Evolutionary conservation across 1,140 invertebrate species (phyloP), one percentile per base, ranked within the genome.

Genomic region (Neoseiulus cucumeris): DNA sequence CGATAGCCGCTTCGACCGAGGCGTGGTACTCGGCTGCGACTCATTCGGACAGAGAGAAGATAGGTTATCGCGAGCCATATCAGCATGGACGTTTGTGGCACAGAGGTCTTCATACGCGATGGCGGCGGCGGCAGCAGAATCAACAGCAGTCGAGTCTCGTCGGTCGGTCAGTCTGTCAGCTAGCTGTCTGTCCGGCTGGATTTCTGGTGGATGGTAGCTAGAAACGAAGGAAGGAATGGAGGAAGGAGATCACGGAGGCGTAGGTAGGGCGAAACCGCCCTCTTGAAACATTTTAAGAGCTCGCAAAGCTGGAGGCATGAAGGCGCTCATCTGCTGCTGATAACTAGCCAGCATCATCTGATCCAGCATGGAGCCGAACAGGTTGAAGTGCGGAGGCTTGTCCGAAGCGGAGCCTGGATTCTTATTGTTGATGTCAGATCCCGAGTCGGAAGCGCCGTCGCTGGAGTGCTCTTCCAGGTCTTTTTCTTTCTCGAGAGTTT

Each of bases 331-430:
- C 9, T 59, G 51, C 33, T 59, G 51, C 33, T 59, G 51, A 59
- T 59, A 59, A 25, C 51, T 59, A 2, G 51, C 51, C 25, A 59
- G 51, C 51, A 59, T 59, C 51, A 59, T 59, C 22, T 59, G 51
- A 9, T 59, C 51, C 17, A 59, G 51, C 51, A 59, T 59, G 33
- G 25, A 29, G 17, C 51, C 22, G 33, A 59, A 59, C 14, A 59
- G 51, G 22, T 59, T 59, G 51, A 59, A 59, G 14, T 59, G 51
- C 4, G 51, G 51, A 17, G 25, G 25, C 22, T 33, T 33, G 14
- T 59, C 51, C 14, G 14, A 14, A 20, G 45, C 28, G 2, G 25
- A 33, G 14, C 51, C 25, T 25, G 22, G 14, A 14, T 12, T 2
- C 22, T 59, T 59, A 14, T 25, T 25, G 14, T 59, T 59, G 14